These are phyloP conservation scores for Dryococelus australis DNA, from an alignment of 2,888 invertebrate species.

Conservation along the genomic window DNA sequence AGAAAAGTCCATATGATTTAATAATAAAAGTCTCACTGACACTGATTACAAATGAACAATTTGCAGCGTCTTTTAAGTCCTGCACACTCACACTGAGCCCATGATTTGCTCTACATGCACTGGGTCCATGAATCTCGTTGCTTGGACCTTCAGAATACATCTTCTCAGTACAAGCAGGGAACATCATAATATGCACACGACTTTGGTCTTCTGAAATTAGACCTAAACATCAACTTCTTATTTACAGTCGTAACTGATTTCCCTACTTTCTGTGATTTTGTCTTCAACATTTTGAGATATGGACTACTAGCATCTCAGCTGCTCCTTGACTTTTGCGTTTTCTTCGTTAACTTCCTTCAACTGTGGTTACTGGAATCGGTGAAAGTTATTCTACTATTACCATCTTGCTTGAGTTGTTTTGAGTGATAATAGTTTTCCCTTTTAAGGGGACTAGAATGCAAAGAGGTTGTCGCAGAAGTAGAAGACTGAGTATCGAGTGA, in stretches of 20 bases:
- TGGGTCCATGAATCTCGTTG: neutral
- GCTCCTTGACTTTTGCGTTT: constrained; percentile 3
- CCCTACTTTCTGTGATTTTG: neutral
- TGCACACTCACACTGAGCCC: neutral
- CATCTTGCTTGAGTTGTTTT: neutral
- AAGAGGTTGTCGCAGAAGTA: neutral
- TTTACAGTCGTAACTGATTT: neutral
- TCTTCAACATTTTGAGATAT: neutral
- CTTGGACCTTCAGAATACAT: neutral
- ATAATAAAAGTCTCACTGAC: neutral
- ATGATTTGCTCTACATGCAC: neutral
- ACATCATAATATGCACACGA: neutral
- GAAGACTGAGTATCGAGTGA: neutral
- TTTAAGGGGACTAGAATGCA: neutral
- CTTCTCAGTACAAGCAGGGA: neutral
- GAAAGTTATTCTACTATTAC: no score
- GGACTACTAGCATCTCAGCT: neutral
- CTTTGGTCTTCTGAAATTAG: neutral
- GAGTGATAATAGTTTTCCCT: neutral
- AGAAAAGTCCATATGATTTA: no score
- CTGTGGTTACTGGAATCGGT: no score
- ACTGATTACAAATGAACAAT: neutral
- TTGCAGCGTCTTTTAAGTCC: neutral
- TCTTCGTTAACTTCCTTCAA: no score
- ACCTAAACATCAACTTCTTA: neutral